A percentile compares a stretch with the other conserved stretches of the same genome.
Conservation (phyloP, 2,888 invertebrate species). For the Laspeyria flexula region DNA sequence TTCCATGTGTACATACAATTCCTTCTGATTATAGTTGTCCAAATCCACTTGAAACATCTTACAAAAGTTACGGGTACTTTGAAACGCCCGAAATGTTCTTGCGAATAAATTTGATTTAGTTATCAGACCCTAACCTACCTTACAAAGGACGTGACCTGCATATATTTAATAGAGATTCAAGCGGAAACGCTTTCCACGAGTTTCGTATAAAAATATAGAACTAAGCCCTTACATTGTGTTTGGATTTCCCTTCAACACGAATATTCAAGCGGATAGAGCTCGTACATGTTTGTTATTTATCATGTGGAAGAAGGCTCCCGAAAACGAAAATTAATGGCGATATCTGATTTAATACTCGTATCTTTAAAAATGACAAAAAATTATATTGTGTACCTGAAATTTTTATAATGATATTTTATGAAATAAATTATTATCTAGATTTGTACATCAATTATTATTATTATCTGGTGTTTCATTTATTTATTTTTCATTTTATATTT, state of each 20-base stretch:
- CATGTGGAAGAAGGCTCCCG: too few species aligned
- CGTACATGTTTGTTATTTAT: constrained; percentile 13
- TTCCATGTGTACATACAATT: constrained; percentile 32
- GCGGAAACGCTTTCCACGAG: constrained; percentile 30
- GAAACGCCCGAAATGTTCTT: constrained; percentile 48
- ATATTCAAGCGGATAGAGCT: constrained; percentile 4
- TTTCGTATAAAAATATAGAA: constrained; percentile 33
- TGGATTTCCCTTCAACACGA: constrained; percentile 21
- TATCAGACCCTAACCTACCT: constrained; percentile 69
- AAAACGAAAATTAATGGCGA: too few species aligned
- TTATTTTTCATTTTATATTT: too few species aligned
- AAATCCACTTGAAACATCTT: constrained; percentile 36
- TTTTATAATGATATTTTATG: too few species aligned
- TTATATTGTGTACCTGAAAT: too few species aligned
- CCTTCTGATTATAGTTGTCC: constrained; percentile 48
- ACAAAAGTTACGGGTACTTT: constrained; percentile 47
- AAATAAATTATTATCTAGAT: too few species aligned
- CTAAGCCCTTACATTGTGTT: constrained; percentile 20
- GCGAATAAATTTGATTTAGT: constrained; percentile 75
- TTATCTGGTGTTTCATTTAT: too few species aligned
- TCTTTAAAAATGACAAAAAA: too few species aligned
- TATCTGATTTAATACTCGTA: too few species aligned
- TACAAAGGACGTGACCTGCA: constrained; percentile 66
- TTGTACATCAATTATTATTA: too few species aligned
- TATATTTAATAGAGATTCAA: constrained; percentile 56